Evolutionary conservation across 2,113 vertebrate species (phyloP).

Genomic region (Odocoileus hemionus): DNA sequence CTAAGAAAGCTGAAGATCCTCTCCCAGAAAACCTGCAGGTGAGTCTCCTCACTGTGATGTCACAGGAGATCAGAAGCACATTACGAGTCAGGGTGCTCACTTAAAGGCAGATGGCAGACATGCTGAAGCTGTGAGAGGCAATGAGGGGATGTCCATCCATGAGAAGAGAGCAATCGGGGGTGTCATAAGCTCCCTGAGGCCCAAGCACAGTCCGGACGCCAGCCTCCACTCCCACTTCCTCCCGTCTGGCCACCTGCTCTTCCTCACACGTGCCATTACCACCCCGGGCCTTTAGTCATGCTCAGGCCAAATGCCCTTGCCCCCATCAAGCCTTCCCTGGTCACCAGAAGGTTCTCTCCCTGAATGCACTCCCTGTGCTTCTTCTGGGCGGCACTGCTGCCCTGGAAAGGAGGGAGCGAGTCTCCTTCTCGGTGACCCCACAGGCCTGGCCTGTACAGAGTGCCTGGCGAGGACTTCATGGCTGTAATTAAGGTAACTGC

Average conservation of each 20-base stretch:
- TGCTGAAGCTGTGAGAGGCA: neutral
- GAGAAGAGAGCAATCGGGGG: neutral
- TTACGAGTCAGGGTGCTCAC: neutral
- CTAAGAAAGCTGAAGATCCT: neutral
- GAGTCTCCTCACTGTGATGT: too few relatives aligned
- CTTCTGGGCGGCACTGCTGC: neutral
- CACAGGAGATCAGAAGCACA: neutral
- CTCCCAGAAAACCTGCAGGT: neutral
- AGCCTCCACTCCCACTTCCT: accelerated
- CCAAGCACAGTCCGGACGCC: accelerated
- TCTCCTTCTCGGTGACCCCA: neutral
- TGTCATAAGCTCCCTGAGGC: neutral
- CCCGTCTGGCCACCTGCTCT: accelerated
- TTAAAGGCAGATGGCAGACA: neutral
- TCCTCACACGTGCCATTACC: neutral
- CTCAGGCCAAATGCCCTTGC: neutral
- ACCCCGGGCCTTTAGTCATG: neutral
- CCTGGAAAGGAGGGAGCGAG: neutral
- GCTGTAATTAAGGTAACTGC: neutral
- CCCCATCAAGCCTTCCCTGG: neutral
- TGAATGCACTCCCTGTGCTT: neutral
- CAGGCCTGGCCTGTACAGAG: neutral
- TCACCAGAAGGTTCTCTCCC: neutral
- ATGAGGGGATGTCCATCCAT: neutral
- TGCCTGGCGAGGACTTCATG: accelerated